A percentile compares a stretch with the other conserved stretches of the same genome.
phyloP scores from a whole-genome alignment of 1,140 invertebrate genomes.

The Neodiprion lecontei region DNA sequence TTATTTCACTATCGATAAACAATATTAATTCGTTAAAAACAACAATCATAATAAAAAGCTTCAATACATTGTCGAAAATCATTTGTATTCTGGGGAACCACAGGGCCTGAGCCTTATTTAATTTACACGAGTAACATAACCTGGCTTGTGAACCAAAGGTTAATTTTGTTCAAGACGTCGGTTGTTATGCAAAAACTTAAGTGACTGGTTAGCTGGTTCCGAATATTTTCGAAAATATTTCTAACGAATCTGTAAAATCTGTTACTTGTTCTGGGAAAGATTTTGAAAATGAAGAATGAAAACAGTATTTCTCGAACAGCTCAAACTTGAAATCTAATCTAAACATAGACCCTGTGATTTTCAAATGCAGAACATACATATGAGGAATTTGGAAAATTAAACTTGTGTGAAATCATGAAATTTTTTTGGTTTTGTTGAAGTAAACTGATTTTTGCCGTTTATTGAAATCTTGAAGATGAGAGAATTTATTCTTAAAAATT shows the following conservation, averaged over 20 bases:
- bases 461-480: conserved; percentile 31
- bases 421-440: conserved; percentile 41
- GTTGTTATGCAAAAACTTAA: no score
- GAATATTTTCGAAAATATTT: no score
- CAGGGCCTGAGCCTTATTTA: background rate
- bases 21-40: conserved; percentile 33
- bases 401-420: conserved; percentile 41
- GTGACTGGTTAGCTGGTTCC: no score
- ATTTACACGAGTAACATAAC: no score
- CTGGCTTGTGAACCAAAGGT: no score
- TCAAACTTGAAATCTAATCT: background rate
- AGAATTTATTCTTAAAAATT: conserved; percentile 42
- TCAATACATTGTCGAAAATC: conserved; percentile 2
- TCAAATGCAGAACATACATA: conserved; percentile 44
- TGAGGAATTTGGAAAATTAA: conserved; percentile 46
- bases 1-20: conserved; percentile 28
- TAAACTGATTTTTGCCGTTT: conserved; percentile 56
- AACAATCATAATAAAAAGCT: conserved; percentile 33
- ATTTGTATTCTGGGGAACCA: background rate
- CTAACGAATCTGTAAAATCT: no score
- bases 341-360: conserved; percentile 21
- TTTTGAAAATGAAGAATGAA: no score
- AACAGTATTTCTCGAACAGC: no score
- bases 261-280: no score
- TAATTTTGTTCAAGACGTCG: no score